These are phyloP conservation scores for Pangasius sanitwongsei DNA, from an alignment of 2,797 vertebrate species.

Conservation along the genomic window DNA sequence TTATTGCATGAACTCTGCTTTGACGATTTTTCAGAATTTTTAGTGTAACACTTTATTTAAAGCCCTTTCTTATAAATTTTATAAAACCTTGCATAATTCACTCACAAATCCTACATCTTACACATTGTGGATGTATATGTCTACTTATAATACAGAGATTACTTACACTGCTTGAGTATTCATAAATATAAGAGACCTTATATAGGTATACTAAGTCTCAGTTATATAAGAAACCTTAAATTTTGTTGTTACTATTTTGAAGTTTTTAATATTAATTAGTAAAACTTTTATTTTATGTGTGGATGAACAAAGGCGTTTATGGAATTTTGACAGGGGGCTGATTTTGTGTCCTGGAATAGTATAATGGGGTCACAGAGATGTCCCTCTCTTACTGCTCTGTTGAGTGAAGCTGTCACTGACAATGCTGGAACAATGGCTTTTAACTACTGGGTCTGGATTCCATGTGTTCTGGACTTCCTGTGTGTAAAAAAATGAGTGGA, in stretches of 20 bases:
- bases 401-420: slow-evolving; percentile 49
- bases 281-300: neutral
- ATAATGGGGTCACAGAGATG: slow-evolving; percentile 25
- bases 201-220: neutral
- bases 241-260: neutral
- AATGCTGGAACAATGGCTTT: slow-evolving; percentile 52
- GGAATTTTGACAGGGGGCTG: slow-evolving; percentile 9
- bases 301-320: neutral
- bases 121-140: neutral
- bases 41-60: neutral
- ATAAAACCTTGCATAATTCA: neutral
- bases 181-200: neutral
- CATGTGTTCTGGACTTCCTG: slow-evolving; percentile 22
- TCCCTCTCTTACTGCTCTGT: slow-evolving; percentile 18
- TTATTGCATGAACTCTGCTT: neutral
- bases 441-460: slow-evolving; percentile 17
- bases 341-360: neutral
- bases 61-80: neutral
- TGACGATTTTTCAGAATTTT: neutral
- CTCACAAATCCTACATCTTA: neutral
- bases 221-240: neutral
- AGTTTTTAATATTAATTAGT: neutral
- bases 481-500: neutral
- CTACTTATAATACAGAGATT: neutral
- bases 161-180: no score